Percentiles rank a stretch among this genome's conserved stretches.
phyloP scores from a whole-genome alignment of 2,797 vertebrate genomes.

The Eidolon dupreanum region DNA sequence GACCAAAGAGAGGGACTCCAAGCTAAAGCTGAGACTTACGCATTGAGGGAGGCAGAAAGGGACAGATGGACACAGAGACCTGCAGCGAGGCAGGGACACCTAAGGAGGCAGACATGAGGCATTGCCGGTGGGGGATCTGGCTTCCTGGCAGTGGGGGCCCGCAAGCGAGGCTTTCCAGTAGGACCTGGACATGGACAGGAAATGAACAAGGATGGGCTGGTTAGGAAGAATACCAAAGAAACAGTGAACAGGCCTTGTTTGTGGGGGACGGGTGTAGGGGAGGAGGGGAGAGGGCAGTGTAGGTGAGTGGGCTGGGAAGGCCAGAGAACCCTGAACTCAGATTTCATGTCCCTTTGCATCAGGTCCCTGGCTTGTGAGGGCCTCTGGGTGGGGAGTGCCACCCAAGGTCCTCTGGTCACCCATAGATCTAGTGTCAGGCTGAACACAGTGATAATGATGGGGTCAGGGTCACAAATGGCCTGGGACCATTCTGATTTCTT shows the following conservation, averaged over 20 bases:
- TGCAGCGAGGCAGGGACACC: not conserved
- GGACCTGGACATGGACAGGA: not conserved
- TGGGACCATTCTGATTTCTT: not conserved
- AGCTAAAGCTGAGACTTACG: not conserved
- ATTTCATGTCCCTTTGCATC: not conserved
- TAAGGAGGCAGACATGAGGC: not conserved
- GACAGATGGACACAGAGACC: not conserved
- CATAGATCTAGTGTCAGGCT: not conserved
- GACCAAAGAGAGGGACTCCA: not conserved
- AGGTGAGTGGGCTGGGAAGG: not conserved
- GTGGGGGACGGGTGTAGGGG: fast-evolving
- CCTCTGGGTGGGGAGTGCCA: not conserved
- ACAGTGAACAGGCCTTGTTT: not conserved
- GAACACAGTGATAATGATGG: not conserved
- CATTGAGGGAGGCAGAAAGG: not conserved
- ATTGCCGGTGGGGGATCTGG: fast-evolving
- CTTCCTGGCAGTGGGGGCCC: not conserved
- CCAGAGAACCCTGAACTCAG: not conserved
- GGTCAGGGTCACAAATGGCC: not conserved
- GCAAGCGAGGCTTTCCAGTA: not conserved
- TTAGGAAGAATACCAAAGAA: not conserved
- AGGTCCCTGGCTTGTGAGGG: not conserved
- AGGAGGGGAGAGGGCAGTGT: fast-evolving
- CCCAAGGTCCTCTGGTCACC: not conserved
- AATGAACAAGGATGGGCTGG: not conserved